Evolutionary conservation across 2,888 invertebrate genomes (phyloP), one percentile per base, ranked within the genome.

Genomic region (Orthonychiurus folsomi): DNA sequence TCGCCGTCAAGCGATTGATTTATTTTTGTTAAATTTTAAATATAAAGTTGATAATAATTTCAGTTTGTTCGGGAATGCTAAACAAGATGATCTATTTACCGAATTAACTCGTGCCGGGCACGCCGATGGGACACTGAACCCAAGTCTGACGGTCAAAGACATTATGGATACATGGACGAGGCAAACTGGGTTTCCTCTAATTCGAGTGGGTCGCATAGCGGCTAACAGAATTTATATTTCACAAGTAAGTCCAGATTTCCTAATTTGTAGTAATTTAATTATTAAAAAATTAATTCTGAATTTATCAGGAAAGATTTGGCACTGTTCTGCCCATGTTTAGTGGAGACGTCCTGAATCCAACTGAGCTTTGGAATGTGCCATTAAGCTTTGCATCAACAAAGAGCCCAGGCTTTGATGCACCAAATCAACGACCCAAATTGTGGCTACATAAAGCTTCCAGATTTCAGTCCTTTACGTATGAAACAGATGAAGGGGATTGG

Each of bases 11-110:
- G n/a, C n/a, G n/a, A n/a, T n/a, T n/a, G n/a, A n/a, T n/a, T n/a
- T n/a, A n/a, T n/a, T n/a, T n/a, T n/a, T n/a, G n/a, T n/a, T n/a
- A n/a, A n/a, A n/a, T n/a, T n/a, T n/a, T n/a, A n/a, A n/a, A n/a
- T n/a, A n/a, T n/a, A n/a, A n/a, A n/a, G n/a, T n/a, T n/a, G n/a
- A n/a, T n/a, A n/a, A n/a, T n/a, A n/a, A n/a, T n/a, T n/a, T 20
- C n/a, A 52, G 52, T n/a, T 9, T 23, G 3, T 52, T 12, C 52
- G 21, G 24, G 20, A 20, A 20, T 23, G 52, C 24, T 12, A 52
- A 9, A 5, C 91, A 93, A 74, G 86, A 89, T 74, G 87, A 93
- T 76, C 80, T 93, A 0, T 93, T 90, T 89, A 76, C 79, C 18
- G 83, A 86, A 26, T 79, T 93, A 57, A 90, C 91, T 0, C 80